These are phyloP conservation scores for Brienomyrus brachyistius DNA, from an alignment of 2,113 vertebrate genomes.

Conservation along the genomic window DNA sequence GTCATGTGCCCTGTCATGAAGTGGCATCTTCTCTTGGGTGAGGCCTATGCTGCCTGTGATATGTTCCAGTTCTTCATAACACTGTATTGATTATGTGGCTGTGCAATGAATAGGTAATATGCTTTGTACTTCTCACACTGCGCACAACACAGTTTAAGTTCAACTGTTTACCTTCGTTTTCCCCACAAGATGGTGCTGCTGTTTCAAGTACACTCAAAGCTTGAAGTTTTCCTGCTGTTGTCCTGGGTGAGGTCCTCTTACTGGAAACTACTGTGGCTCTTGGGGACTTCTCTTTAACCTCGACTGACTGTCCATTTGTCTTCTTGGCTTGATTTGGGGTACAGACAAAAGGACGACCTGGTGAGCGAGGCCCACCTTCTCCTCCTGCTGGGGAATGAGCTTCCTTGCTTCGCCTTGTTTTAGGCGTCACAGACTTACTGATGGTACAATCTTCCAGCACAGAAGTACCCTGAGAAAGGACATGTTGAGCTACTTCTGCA, in stretches of 20 bases:
- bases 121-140: background rate
- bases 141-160: background rate
- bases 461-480: slow-evolving; percentile 5
- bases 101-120: background rate
- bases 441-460: background rate
- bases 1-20: too few species aligned
- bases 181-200: slow-evolving; percentile 8
- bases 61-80: background rate
- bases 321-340: background rate
- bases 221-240: slow-evolving; percentile 25
- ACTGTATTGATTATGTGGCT: background rate
- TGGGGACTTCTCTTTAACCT: background rate
- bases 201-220: slow-evolving; percentile 14
- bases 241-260: slow-evolving; percentile 39
- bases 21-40: background rate
- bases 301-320: background rate
- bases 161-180: slow-evolving; percentile 17
- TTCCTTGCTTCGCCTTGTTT: slow-evolving; percentile 42
- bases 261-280: background rate
- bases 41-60: background rate
- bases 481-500: slow-evolving; percentile 40
- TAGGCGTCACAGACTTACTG: slow-evolving; percentile 33
- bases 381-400: background rate
- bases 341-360: background rate
- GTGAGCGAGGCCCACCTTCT: background rate